Percentiles rank a stretch among this genome's conserved stretches.
Evolutionary conservation across 2,113 vertebrate genomes (phyloP).

Genomic region (Aythya baeri): DNA sequence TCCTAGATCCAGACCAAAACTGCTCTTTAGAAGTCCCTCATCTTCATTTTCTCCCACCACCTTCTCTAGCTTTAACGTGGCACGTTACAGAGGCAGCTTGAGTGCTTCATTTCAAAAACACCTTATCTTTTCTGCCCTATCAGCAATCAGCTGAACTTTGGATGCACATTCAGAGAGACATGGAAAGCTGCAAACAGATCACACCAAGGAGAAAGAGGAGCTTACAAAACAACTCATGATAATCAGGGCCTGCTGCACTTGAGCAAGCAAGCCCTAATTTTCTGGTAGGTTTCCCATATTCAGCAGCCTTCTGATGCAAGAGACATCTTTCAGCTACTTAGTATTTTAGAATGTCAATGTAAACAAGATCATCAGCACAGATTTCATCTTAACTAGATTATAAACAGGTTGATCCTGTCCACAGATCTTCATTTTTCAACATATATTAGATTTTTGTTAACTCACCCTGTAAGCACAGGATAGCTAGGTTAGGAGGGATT

Average conservation of each 20-base stretch:
- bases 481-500: rapidly evolving
- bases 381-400: not conserved
- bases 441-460: not conserved
- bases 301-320: not conserved
- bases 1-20: not conserved
- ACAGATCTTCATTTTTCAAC: not conserved
- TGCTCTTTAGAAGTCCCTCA: not conserved
- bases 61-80: not conserved
- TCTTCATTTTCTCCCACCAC: not conserved
- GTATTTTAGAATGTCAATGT: not conserved
- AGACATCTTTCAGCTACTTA: not conserved
- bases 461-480: not conserved
- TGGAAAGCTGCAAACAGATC: not conserved
- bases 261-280: not conserved
- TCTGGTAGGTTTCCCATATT: not conserved
- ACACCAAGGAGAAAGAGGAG: not conserved
- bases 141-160: not conserved
- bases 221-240: not conserved
- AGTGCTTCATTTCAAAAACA: not conserved
- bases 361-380: not conserved
- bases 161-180: not conserved
- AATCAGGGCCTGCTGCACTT: not conserved
- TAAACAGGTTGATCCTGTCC: not conserved
- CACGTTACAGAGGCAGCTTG: not conserved
- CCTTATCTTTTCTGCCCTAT: not conserved